These are phyloP conservation scores for Regulus satrapa DNA, from an alignment of 2,113 vertebrate genomes.

Conservation along the genomic window DNA sequence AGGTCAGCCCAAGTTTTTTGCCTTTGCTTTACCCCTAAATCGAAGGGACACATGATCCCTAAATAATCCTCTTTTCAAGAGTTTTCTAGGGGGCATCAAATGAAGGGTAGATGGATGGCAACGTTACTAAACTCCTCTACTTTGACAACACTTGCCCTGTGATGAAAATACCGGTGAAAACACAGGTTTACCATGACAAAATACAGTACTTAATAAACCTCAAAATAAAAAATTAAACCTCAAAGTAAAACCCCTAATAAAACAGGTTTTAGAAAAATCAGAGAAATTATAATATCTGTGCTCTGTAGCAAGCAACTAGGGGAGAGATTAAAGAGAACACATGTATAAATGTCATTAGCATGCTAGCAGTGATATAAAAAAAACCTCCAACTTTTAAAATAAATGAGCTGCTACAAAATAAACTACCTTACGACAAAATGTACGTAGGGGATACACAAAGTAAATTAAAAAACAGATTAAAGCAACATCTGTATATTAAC, in stretches of 20 bases:
- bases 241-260: background rate
- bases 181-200: background rate
- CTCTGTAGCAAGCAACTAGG: conserved; percentile 32
- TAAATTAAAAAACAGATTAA: conserved; percentile 79
- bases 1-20: background rate
- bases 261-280: conserved; percentile 21
- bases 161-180: background rate
- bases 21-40: background rate
- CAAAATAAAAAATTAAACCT: conserved; percentile 28
- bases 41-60: accelerated
- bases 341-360: conserved; percentile 68
- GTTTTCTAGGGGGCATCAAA: background rate
- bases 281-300: background rate
- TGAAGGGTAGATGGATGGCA: background rate
- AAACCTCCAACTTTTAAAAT: conserved; percentile 73
- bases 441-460: conserved; percentile 72
- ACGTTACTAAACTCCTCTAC: background rate
- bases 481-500: conserved; percentile 79
- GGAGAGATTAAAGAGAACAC: conserved; percentile 55
- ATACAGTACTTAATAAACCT: conserved; percentile 6
- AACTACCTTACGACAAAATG: conserved; percentile 72
- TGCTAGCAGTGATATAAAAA: conserved; percentile 61
- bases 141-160: background rate
- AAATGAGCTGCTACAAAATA: conserved; percentile 78
- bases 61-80: background rate